Evolutionary conservation across 2,888 invertebrate genomes (phyloP).

Genomic region (Synanthedon tipuliformis): DNA sequence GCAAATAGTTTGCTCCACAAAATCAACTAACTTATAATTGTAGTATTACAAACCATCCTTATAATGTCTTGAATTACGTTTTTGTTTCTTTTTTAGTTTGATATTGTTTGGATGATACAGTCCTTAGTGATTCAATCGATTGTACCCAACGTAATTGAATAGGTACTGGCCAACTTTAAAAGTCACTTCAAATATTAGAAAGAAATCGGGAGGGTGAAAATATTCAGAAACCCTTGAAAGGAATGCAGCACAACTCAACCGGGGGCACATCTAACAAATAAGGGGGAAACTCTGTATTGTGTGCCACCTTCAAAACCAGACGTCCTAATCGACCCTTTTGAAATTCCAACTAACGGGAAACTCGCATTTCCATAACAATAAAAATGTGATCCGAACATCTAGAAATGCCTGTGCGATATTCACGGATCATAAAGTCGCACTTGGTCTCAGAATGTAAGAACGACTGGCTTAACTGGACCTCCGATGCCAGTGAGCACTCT

Average conservation of each 20-base stretch:
- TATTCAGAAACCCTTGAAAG: constrained; percentile 37
- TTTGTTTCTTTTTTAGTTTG: too few species aligned
- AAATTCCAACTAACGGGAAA: constrained; percentile 69
- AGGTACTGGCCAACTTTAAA: constrained; percentile 33
- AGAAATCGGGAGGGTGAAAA: constrained; percentile 38
- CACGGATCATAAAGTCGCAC: constrained; percentile 68
- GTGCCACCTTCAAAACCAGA: constrained; percentile 66
- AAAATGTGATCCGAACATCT: constrained; percentile 69
- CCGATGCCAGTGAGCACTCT: constrained; percentile 13
- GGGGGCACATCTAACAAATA: constrained; percentile 55
- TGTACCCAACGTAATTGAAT: constrained; percentile 47
- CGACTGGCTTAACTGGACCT: constrained; percentile 54
- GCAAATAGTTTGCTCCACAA: too few species aligned
- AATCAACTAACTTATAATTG: too few species aligned
- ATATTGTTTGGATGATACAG: too few species aligned
- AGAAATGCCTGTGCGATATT: constrained; percentile 68
- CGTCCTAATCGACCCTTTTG: constrained; percentile 69
- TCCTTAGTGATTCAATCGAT: constrained; percentile 40
- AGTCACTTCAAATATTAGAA: constrained; percentile 36
- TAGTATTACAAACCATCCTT: too few species aligned
- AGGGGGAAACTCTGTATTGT: constrained; percentile 51
- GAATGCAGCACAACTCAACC: constrained; percentile 35
- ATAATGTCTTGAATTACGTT: too few species aligned
- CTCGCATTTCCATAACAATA: constrained; percentile 70
- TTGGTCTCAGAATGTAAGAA: constrained; percentile 37